These are phyloP conservation scores for Aurelia sp. DNA, from an alignment of 30 jellyfish, hydroid and myxozoan genomes.

Conservation along the genomic window DNA sequence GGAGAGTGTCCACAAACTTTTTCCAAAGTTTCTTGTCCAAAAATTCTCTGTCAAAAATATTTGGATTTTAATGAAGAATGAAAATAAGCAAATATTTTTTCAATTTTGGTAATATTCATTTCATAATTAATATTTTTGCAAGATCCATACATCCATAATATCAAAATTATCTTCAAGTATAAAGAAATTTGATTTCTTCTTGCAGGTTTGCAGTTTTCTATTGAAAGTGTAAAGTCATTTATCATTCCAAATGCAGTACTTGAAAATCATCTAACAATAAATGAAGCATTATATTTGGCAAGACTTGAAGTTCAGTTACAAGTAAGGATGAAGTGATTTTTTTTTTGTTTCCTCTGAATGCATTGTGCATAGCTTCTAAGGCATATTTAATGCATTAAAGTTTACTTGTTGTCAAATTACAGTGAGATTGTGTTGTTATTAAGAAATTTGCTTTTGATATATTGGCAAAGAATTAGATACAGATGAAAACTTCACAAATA, in stretches of 20 bases:
- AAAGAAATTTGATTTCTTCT: not conserved
- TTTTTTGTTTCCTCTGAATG: not conserved
- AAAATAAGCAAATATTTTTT: not conserved
- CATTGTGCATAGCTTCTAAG: too few relatives aligned
- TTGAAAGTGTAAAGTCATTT: slow-evolving; percentile 84
- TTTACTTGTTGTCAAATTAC: not conserved
- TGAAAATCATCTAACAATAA: slow-evolving; percentile 57
- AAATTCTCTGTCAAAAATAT: not conserved
- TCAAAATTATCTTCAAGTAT: not conserved
- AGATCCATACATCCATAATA: not conserved
- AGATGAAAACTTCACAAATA: too few relatives aligned
- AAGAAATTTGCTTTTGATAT: not conserved
- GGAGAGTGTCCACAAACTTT: too few relatives aligned
- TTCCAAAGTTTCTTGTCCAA: too few relatives aligned
- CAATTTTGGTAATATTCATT: not conserved
- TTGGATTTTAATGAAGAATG: not conserved
- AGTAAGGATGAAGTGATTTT: slow-evolving; percentile 28
- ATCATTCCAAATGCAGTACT: slow-evolving; percentile 84
- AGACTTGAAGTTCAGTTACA: slow-evolving; percentile 89
- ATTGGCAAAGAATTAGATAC: not conserved
- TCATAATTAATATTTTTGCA: not conserved
- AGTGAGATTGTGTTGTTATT: not conserved
- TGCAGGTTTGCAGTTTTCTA: slow-evolving; percentile 82
- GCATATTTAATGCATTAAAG: not conserved
- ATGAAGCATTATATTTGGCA: slow-evolving; percentile 79